These are phyloP conservation scores for Masnerella sp. DNA, from an alignment of 2,888 invertebrate genomes.

Conservation along the genomic window DNA sequence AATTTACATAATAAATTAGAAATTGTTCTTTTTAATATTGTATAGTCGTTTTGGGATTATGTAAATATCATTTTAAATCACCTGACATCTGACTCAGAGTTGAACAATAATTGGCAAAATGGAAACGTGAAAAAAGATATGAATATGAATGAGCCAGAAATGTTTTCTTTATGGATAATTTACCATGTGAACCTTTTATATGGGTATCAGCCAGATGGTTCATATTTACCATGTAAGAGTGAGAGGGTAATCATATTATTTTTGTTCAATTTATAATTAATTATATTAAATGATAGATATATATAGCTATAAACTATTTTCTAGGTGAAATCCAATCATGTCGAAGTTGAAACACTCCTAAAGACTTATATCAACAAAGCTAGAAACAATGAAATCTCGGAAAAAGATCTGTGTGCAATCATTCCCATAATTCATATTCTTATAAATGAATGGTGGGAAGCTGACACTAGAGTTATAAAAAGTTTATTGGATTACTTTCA, in stretches of 20 bases:
- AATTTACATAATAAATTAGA: constrained; percentile 3
- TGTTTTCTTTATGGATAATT: constrained; percentile 78
- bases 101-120: constrained; percentile 57
- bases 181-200: constrained; percentile 77
- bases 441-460: constrained; percentile 78
- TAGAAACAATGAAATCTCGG: constrained; percentile 75
- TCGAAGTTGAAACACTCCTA: constrained; percentile 77
- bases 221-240: constrained; percentile 69
- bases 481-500: constrained; percentile 81
- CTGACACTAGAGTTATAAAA: constrained; percentile 78
- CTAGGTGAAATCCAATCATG: constrained; percentile 75
- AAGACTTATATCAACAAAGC: constrained; percentile 77
- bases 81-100: constrained; percentile 63
- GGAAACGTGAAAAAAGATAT: constrained; percentile 63
- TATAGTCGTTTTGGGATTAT: constrained; percentile 78
- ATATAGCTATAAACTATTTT: constrained; percentile 22
- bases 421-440: constrained; percentile 77
- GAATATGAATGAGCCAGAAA: constrained; percentile 72
- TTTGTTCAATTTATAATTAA: not conserved
- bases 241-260: no score
- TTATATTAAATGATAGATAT: not conserved
- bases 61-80: constrained; percentile 74
- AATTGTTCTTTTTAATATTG: constrained; percentile 18
- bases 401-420: constrained; percentile 78
- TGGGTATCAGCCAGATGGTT: constrained; percentile 74